A percentile compares a stretch with the other conserved stretches of the same genome.
Evolutionary conservation across 2,888 invertebrate genomes (phyloP).

Genomic region (Mimachlamys varia): DNA sequence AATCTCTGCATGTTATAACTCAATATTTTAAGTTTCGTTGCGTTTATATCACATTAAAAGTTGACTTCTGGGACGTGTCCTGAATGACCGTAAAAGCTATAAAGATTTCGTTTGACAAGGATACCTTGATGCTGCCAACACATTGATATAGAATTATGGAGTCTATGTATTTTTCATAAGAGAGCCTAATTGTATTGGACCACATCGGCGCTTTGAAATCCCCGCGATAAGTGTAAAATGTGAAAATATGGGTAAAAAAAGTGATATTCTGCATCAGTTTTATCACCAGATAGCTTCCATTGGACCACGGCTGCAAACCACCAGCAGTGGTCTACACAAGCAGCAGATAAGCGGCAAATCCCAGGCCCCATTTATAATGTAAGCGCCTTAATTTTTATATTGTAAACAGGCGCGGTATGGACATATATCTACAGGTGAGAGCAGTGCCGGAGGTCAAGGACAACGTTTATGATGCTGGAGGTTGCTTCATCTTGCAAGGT

Average conservation of each 20-base stretch:
- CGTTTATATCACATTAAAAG: conserved; percentile 17
- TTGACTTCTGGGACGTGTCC: conserved; percentile 33
- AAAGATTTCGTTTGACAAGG: conserved; percentile 22
- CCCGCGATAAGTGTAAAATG: conserved; percentile 31
- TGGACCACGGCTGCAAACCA: conserved; percentile 5
- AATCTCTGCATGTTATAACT: conserved; percentile 15
- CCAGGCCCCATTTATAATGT: conserved; percentile 30
- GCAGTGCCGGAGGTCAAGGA: neutral
- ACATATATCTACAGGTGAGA: conserved; percentile 9
- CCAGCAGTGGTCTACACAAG: conserved; percentile 31
- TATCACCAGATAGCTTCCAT: neutral
- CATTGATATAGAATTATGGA: neutral
- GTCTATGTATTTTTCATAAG: conserved; percentile 31
- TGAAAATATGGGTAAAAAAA: conserved; percentile 32
- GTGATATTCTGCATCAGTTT: conserved; percentile 25
- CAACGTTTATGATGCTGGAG: neutral
- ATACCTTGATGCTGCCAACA: neutral
- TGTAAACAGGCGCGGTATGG: conserved; percentile 25
- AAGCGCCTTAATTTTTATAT: conserved; percentile 16
- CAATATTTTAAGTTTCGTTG: conserved; percentile 21
- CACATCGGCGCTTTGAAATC: conserved; percentile 27
- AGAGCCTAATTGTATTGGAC: conserved; percentile 31
- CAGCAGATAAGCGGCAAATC: conserved; percentile 22
- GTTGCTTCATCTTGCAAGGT: neutral
- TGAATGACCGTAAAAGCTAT: conserved; percentile 34